A percentile compares a stretch with the other conserved stretches of the same genome.
Evolutionary conservation across 2,113 vertebrate genomes (phyloP).

Genomic region (Ibidorhyncha struthersii): DNA sequence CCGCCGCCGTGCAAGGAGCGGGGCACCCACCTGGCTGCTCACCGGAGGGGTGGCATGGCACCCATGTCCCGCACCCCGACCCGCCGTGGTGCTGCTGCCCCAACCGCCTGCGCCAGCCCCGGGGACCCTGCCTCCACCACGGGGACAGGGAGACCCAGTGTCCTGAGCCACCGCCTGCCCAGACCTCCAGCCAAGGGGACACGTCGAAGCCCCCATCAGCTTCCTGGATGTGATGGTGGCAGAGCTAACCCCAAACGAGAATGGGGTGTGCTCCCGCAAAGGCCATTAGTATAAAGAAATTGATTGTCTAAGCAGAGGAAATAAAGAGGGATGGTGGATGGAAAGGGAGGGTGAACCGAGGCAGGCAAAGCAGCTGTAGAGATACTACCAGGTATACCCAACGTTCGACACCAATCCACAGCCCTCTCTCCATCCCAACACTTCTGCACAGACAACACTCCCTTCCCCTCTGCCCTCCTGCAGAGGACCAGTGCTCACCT

Average conservation of each 20-base stretch:
- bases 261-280: not conserved
- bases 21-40: not conserved
- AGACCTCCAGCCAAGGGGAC: not conserved
- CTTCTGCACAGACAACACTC: not conserved
- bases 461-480: not conserved
- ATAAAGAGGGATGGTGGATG: not conserved
- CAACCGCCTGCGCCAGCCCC: not conserved
- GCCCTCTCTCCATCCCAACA: not conserved
- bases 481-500: not conserved
- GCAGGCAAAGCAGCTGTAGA: not conserved
- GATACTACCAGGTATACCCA: not conserved
- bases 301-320: not conserved
- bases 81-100: not conserved
- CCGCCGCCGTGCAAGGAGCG: accelerated
- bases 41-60: accelerated
- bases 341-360: not conserved
- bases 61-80: not conserved
- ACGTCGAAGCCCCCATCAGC: accelerated
- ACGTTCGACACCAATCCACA: accelerated
- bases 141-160: not conserved
- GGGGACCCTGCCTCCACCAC: accelerated
- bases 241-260: accelerated
- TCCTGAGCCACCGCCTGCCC: not conserved
- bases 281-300: not conserved
- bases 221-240: not conserved